These are phyloP conservation scores for Atta texana DNA, from an alignment of 1,140 invertebrate species.

Conservation along the genomic window DNA sequence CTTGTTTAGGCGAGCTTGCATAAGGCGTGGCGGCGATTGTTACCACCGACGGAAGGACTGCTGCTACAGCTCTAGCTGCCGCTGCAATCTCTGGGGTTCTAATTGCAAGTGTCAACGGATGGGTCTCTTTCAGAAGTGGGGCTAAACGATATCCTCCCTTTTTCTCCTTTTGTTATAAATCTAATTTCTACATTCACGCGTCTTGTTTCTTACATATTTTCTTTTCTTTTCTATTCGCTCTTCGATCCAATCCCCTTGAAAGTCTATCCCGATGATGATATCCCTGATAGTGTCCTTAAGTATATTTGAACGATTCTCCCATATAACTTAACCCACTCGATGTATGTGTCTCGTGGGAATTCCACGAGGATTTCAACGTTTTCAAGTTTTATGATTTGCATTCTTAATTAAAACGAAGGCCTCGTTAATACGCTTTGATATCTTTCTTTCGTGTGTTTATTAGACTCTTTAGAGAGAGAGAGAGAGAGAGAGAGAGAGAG, in stretches of 20 bases:
- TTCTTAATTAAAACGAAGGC: conserved; percentile 29
- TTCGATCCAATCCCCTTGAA: too few relatives aligned
- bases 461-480: background rate
- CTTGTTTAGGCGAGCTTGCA: conserved; percentile 94
- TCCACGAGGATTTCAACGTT: background rate
- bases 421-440: conserved; percentile 45
- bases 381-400: background rate
- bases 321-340: background rate
- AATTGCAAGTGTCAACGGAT: conserved; percentile 96
- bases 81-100: conserved; percentile 96
- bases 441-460: background rate
- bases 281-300: conserved; percentile 11
- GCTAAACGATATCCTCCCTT: conserved; percentile 85
- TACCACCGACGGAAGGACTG: conserved; percentile 94
- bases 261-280: background rate
- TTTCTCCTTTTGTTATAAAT: background rate
- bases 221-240: background rate
- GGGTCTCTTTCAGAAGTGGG: conserved; percentile 96
- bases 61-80: conserved; percentile 94
- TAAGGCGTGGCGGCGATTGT: conserved; percentile 92
- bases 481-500: background rate
- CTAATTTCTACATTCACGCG: background rate
- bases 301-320: conserved; percentile 30
- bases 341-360: background rate
- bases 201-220: background rate